Percentiles rank a stretch among this genome's conserved stretches.
phyloP scores from a whole-genome alignment of 2,888 invertebrate species.

The Noctua janthe region DNA sequence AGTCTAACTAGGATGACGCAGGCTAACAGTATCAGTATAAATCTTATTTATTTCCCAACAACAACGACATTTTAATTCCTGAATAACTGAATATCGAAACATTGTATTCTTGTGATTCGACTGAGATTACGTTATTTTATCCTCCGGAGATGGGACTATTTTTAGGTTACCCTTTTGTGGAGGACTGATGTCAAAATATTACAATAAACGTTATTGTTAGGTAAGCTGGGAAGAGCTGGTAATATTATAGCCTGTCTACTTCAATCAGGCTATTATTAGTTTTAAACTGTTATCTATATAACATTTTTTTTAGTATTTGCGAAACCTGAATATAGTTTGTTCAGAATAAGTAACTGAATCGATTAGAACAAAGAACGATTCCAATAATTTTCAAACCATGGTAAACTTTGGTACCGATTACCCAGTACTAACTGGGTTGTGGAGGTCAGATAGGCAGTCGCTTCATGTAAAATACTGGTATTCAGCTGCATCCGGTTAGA shows the following conservation, averaged over 20 bases:
- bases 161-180: conserved; percentile 22
- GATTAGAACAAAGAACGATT: too few relatives aligned
- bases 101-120: conserved; percentile 15
- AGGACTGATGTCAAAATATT: conserved; percentile 9
- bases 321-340: too few relatives aligned
- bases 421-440: too few relatives aligned
- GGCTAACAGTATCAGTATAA: background rate
- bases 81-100: conserved; percentile 9
- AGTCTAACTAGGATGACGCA: too few relatives aligned
- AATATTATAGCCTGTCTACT: background rate
- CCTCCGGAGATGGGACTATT: conserved; percentile 6
- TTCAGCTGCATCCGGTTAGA: too few relatives aligned
- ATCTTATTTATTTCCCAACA: background rate
- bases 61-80: background rate
- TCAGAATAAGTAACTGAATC: too few relatives aligned
- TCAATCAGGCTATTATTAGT: background rate
- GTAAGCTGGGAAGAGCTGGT: background rate
- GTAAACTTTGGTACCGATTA: too few relatives aligned
- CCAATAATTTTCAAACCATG: too few relatives aligned
- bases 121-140: conserved; percentile 9
- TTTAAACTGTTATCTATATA: too few relatives aligned
- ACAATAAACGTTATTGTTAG: conserved; percentile 1
- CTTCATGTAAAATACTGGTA: too few relatives aligned
- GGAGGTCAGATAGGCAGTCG: too few relatives aligned
- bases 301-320: too few relatives aligned